Evolutionary conservation across 1,140 invertebrate species (phyloP), one percentile per base, ranked within the genome.

Genomic region (Bombus pascuorum): DNA sequence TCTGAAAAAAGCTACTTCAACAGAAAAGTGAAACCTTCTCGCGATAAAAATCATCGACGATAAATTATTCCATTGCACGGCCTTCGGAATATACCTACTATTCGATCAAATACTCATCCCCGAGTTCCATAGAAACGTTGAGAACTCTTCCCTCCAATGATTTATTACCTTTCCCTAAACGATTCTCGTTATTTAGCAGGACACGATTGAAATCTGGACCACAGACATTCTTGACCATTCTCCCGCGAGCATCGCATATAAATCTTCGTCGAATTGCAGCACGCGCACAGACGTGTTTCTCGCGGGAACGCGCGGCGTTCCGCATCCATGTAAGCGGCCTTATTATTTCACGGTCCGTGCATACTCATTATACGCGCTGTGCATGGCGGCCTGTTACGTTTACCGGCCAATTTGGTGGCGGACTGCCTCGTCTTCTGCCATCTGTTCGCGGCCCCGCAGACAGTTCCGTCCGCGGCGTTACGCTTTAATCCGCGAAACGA

Each of bases 401-500:
- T 84, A 86, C 72, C 44, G 81, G 68, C 75, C 86, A 90, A 90
- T 90, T 90, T 90, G 72, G 66, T 62, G 68, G 84, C 79, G 59
- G 74, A 76, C 71, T 62, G 53, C 37, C 42, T 66, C 70, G 66
- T 87, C 71, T 85, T 37, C 71, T 44, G 75, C 66, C 81, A 80
- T 90, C 89, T 83, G 71, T 83, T 90, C 87, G 65, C 42, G 66
- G 81, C 66, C 66, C 39, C 34, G 53, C 80, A 86, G 89, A 90
- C 86, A 86, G 75, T 81, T 76, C 77, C 76, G 82, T 87, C 66
- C 85, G 62, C 86, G 74, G 87, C 70, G 86, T 83, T 74, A 90
- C 76, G 76, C 86, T 90, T 90, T 90, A 90, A 90, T 90, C 89
- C 88, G 82, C 73, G 82, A 13, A 87, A 90, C 82, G 88, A 87